These are phyloP conservation scores for Cherax destructor DNA, from an alignment of 1,140 invertebrate genomes.

Conservation along the genomic window DNA sequence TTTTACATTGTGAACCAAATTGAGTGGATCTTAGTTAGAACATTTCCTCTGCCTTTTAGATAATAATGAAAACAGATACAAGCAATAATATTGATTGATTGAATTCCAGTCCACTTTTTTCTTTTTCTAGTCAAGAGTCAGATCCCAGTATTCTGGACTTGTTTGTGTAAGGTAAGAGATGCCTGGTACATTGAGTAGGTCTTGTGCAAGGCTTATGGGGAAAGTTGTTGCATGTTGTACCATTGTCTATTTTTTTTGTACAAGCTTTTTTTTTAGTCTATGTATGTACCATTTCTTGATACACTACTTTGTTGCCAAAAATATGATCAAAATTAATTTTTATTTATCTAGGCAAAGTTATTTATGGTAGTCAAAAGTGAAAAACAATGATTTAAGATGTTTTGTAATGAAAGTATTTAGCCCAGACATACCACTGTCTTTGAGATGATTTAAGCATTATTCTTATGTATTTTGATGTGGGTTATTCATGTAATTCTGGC, in stretches of 20 bases:
- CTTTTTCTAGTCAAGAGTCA: slow-evolving; percentile 62
- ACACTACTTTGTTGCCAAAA: background rate
- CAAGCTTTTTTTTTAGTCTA: slow-evolving; percentile 19
- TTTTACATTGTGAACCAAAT: background rate
- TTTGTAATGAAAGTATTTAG: too few relatives aligned
- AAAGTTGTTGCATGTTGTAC: slow-evolving; percentile 25
- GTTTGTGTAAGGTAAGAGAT: slow-evolving; percentile 59
- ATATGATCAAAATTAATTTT: background rate
- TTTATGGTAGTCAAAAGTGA: background rate
- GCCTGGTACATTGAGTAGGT: slow-evolving; percentile 49
- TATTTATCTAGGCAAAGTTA: background rate
- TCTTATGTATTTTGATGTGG: background rate
- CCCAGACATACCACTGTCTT: too few relatives aligned
- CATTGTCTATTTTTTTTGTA: slow-evolving; percentile 6
- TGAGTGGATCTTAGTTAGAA: background rate
- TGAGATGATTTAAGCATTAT: too few relatives aligned
- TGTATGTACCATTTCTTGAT: slow-evolving; percentile 1
- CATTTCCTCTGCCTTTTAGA: background rate
- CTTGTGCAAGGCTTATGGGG: slow-evolving; percentile 41
- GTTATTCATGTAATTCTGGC: background rate
- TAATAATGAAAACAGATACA: slow-evolving; percentile 1
- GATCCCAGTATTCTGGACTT: slow-evolving; percentile 61
- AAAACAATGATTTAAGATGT: background rate
- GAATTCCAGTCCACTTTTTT: slow-evolving; percentile 50
- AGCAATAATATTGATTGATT: slow-evolving; percentile 13